A percentile compares a stretch with the other conserved stretches of the same genome.
These are phyloP conservation scores for Ariolimax columbianus DNA, from an alignment of 2,888 invertebrate genomes.

Conservation along the genomic window DNA sequence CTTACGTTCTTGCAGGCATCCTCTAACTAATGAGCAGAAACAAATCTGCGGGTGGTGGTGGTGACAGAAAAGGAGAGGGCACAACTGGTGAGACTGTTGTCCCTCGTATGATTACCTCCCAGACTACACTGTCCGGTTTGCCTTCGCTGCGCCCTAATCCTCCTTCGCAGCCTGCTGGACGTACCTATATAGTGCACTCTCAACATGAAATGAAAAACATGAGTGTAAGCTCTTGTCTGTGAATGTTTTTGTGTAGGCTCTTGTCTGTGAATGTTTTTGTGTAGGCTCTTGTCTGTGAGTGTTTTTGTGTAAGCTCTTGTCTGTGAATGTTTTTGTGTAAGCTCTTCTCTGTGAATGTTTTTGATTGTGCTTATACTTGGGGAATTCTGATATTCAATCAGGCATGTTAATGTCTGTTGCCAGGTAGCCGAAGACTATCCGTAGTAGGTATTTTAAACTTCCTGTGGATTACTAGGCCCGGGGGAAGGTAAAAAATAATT, in stretches of 20 bases:
- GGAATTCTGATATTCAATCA: no score
- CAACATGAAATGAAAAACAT: conserved; percentile 50
- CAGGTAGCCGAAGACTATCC: no score
- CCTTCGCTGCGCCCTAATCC: conserved; percentile 1
- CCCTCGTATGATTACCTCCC: conserved; percentile 43
- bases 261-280: no score
- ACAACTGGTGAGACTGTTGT: conserved; percentile 17
- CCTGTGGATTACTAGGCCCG: no score
- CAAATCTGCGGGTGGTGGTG: conserved; percentile 35
- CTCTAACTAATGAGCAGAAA: conserved; percentile 46
- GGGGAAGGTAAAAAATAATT: no score
- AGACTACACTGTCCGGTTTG: conserved; percentile 29
- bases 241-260: not conserved
- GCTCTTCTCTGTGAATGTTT: no score
- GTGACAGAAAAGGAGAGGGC: conserved; percentile 35
- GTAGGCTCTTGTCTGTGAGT: no score
- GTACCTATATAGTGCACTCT: conserved; percentile 40
- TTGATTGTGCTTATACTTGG: no score
- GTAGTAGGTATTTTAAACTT: no score
- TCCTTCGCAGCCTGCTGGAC: conserved; percentile 28
- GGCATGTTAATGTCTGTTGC: no score
- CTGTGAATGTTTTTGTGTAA: no score
- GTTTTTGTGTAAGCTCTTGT: no score
- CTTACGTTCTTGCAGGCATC: not conserved
- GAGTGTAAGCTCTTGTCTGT: conserved; percentile 30